phyloP scores from a whole-genome alignment of 2,888 invertebrate genomes.

The Eupelmus urozonus region DNA sequence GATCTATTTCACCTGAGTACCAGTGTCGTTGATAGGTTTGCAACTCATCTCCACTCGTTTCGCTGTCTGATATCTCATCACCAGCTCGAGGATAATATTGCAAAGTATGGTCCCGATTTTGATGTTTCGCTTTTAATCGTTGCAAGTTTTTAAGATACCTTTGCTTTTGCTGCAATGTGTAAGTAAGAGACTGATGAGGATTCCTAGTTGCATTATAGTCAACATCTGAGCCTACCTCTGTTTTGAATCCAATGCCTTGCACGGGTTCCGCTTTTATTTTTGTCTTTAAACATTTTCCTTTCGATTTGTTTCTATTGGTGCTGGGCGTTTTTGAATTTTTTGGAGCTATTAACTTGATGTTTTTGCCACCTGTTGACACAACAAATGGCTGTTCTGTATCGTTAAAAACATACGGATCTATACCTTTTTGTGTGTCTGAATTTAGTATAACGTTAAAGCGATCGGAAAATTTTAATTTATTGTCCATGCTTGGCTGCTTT shows the following conservation, averaged over 20 bases:
- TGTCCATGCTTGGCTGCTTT: constrained; percentile 74
- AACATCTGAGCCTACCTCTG: constrained; percentile 46
- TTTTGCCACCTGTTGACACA: constrained; percentile 66
- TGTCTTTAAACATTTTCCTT: constrained; percentile 72
- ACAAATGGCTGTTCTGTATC: constrained; percentile 74
- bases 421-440: constrained; percentile 74
- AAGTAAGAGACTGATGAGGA: constrained; percentile 66
- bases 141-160: constrained; percentile 65
- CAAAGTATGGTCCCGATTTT: constrained; percentile 73
- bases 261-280: constrained; percentile 65
- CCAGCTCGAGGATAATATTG: constrained; percentile 75
- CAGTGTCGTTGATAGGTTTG: constrained; percentile 76
- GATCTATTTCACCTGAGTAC: constrained; percentile 73
- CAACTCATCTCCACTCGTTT: constrained; percentile 76
- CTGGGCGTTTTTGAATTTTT: constrained; percentile 67
- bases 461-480: constrained; percentile 78
- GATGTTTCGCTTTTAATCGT: constrained; percentile 66
- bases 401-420: constrained; percentile 78
- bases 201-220: constrained; percentile 59
- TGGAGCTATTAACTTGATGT: constrained; percentile 66
- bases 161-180: constrained; percentile 63
- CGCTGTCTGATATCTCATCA: constrained; percentile 77
- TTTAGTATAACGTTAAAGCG: constrained; percentile 77
- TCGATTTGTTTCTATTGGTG: constrained; percentile 67
- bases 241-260: constrained; percentile 61